Evolutionary conservation across 1,140 invertebrate species (phyloP).

Genomic region (Ruditapes philippinarum): DNA sequence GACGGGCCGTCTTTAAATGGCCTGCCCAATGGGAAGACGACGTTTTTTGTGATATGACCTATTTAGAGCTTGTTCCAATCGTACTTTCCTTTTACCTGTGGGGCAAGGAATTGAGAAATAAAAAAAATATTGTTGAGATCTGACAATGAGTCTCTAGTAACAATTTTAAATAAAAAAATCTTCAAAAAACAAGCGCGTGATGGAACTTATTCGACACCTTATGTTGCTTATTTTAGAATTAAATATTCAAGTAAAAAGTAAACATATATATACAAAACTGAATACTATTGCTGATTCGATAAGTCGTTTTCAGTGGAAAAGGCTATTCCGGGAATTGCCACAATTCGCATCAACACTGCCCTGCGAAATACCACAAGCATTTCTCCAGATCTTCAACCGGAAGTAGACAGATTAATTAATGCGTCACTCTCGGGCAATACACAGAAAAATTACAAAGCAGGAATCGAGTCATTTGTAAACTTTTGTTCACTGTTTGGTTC

Average conservation of each 20-base stretch:
- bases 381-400: neutral
- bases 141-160: neutral
- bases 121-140: neutral
- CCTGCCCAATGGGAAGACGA: neutral
- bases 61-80: neutral
- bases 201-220: neutral
- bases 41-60: neutral
- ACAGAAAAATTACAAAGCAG: neutral
- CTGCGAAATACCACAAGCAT: neutral
- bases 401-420: neutral
- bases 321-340: neutral
- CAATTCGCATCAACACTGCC: neutral
- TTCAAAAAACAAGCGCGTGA: neutral
- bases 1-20: neutral
- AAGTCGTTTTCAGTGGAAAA: slow-evolving; percentile 18
- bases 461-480: neutral
- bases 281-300: neutral
- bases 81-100: neutral
- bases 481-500: neutral
- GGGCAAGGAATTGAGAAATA: neutral
- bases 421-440: neutral
- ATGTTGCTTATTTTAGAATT: neutral
- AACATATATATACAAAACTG: neutral
- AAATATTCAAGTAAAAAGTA: neutral
- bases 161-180: neutral